phyloP scores from a whole-genome alignment of 1,140 invertebrate species.

The Drosophila melanica region DNA sequence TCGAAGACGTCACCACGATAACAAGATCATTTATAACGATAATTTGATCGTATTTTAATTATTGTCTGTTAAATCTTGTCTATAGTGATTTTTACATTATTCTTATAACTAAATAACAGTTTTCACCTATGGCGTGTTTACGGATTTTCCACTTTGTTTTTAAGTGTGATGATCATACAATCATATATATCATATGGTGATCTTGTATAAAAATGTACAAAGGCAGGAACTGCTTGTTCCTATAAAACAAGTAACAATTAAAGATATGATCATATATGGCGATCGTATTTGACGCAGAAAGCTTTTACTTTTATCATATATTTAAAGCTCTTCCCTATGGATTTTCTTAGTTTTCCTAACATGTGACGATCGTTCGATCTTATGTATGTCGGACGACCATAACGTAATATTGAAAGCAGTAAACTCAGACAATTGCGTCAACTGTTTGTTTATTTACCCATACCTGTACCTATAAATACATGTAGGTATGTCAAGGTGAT shows the following conservation, averaged over 20 bases:
- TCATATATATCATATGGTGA: too few species aligned
- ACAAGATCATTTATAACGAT: too few species aligned
- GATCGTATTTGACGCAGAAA: background rate
- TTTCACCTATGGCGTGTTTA: too few species aligned
- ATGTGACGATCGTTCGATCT: slow-evolving; percentile 8
- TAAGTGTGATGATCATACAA: background rate
- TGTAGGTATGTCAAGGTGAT: slow-evolving; percentile 77
- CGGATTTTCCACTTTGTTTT: too few species aligned
- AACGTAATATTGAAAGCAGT: slow-evolving; percentile 20
- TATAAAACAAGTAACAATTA: background rate
- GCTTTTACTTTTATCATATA: background rate
- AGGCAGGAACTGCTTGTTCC: background rate
- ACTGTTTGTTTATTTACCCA: slow-evolving; percentile 43
- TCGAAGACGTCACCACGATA: too few species aligned
- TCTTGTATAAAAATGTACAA: background rate
- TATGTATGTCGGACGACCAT: slow-evolving; percentile 17
- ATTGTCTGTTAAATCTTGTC: too few species aligned
- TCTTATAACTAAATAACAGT: background rate
- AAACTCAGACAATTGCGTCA: slow-evolving; percentile 42
- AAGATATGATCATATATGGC: background rate
- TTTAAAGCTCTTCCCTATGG: background rate
- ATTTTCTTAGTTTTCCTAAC: background rate
- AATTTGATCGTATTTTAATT: too few species aligned
- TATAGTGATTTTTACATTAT: background rate
- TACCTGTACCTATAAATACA: slow-evolving; percentile 36